Evolutionary conservation across 2,113 vertebrate species (phyloP).

Genomic region (Tachysurus fulvidraco): DNA sequence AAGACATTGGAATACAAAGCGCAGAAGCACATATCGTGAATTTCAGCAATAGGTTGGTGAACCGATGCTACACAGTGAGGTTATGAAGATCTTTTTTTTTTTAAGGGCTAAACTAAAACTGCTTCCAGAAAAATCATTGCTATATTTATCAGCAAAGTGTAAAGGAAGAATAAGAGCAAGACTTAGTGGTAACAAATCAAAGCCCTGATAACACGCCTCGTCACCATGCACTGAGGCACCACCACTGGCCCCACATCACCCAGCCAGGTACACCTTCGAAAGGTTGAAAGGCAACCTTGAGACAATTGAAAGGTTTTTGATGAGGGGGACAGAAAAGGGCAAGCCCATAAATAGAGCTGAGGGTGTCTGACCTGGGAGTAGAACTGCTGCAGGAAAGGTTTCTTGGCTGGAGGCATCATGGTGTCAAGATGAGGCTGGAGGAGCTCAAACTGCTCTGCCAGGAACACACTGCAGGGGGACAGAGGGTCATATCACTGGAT

Average conservation of each 20-base stretch:
- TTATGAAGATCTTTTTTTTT: background rate
- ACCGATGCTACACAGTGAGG: background rate
- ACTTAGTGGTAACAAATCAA: background rate
- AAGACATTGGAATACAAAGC: background rate
- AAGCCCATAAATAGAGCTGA: slow-evolving; percentile 31
- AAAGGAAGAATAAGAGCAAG: background rate
- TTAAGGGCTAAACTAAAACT: background rate
- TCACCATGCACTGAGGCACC: background rate
- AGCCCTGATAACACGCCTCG: background rate
- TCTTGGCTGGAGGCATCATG: slow-evolving; percentile 97
- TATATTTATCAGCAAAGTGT: background rate
- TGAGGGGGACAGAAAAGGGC: slow-evolving; percentile 24
- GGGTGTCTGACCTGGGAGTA: slow-evolving; percentile 88
- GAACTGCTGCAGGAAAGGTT: slow-evolving; percentile 98
- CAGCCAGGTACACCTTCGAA: background rate
- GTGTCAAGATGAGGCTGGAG: slow-evolving; percentile 94
- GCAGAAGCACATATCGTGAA: background rate
- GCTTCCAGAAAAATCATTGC: background rate
- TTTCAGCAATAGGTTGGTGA: background rate
- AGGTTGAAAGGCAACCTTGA: background rate
- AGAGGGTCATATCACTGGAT: background rate
- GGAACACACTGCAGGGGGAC: slow-evolving; percentile 81
- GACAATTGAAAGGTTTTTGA: slow-evolving; percentile 20
- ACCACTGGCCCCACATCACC: background rate
- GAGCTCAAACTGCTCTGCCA: slow-evolving; percentile 96